Conservation (phyloP, 2,113 vertebrate genomes). For the Corythornis vintsioides region DNA sequence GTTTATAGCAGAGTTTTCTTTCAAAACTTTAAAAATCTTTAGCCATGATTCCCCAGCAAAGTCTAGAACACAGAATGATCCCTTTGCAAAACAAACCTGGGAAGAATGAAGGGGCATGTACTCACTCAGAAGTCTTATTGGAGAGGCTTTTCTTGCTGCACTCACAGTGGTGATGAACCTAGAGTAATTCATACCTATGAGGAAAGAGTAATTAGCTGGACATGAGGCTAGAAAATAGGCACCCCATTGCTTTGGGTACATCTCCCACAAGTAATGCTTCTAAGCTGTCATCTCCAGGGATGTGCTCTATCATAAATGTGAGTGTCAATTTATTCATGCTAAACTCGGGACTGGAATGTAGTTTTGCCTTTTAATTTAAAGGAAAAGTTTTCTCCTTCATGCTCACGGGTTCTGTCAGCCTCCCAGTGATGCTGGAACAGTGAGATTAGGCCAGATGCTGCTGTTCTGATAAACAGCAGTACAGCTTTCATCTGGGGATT, state of each 20-base stretch:
- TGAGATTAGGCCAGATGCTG: not conserved
- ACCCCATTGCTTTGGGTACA: not conserved
- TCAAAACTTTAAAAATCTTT: not conserved
- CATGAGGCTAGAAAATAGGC: not conserved
- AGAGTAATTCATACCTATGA: conserved; percentile 87
- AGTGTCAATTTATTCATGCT: not conserved
- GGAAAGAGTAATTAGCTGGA: not conserved
- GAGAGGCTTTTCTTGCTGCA: conserved; percentile 81
- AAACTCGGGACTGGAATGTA: not conserved
- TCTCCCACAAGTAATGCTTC: not conserved
- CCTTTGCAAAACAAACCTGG: not conserved
- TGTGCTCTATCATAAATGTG: not conserved
- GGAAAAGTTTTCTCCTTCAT: not conserved
- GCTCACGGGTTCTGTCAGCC: not conserved
- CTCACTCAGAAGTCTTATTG: conserved; percentile 89
- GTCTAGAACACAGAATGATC: not conserved
- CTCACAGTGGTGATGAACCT: conserved; percentile 88
- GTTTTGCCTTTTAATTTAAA: not conserved
- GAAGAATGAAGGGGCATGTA: not conserved
- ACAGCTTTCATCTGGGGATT: not conserved
- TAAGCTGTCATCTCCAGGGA: not conserved
- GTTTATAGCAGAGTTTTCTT: not conserved
- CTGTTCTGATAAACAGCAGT: not conserved
- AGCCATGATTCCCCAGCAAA: not conserved
- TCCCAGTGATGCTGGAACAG: not conserved